These are phyloP conservation scores for Struthio camelus DNA, from an alignment of 2,113 vertebrate species.

Conservation along the genomic window DNA sequence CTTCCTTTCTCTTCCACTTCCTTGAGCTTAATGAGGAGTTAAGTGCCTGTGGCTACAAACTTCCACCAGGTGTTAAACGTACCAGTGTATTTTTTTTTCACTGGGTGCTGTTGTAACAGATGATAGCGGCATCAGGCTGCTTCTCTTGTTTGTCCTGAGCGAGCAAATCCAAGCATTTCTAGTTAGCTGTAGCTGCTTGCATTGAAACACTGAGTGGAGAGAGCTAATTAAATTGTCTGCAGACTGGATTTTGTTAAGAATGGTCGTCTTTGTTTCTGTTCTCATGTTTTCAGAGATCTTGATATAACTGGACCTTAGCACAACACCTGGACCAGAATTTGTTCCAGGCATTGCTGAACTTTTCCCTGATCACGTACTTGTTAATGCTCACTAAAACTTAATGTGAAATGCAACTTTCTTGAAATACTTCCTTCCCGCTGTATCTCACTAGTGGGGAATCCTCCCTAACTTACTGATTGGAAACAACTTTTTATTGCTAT, in stretches of 20 bases:
- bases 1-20: not conserved
- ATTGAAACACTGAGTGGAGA: not conserved
- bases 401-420: too few species aligned
- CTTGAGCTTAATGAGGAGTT: too few species aligned
- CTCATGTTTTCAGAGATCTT: not conserved
- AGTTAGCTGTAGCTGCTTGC: not conserved
- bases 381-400: not conserved
- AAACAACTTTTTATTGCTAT: not conserved
- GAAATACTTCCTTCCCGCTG: too few species aligned
- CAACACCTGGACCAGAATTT: not conserved
- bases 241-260: not conserved
- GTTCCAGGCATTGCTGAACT: not conserved
- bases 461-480: not conserved
- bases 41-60: not conserved
- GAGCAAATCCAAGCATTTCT: not conserved
- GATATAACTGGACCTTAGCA: not conserved
- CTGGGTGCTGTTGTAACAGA: not conserved
- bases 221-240: not conserved
- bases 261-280: not conserved
- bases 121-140: not conserved
- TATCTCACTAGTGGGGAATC: not conserved
- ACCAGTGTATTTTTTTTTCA: not conserved
- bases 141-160: too few species aligned
- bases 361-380: not conserved
- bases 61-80: not conserved